Evolutionary conservation across 2,888 invertebrate species (phyloP).

Genomic region (Pyrocoelia pectoralis): DNA sequence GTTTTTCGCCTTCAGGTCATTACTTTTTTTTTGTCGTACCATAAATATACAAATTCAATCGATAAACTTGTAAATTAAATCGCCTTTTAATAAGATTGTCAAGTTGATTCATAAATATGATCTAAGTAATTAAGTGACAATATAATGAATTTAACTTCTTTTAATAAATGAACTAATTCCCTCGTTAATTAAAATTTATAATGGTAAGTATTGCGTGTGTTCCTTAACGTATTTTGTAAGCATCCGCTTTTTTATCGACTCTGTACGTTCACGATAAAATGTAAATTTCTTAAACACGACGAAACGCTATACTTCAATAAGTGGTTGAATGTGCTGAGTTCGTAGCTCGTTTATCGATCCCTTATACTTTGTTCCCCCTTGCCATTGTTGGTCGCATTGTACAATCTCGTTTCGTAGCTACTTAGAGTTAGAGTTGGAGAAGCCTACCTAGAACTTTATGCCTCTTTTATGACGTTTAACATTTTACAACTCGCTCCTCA

Average conservation of each 20-base stretch:
- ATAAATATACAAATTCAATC: too few species aligned
- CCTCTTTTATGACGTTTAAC: too few species aligned
- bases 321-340: slow-evolving; percentile 4
- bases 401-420: background rate
- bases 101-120: too few species aligned
- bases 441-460: background rate
- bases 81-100: too few species aligned
- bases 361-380: slow-evolving; percentile 2
- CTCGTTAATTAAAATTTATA: background rate
- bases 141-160: background rate
- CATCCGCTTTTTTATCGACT: slow-evolving; percentile 1
- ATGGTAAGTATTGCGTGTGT: background rate
- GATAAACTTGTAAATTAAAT: too few species aligned
- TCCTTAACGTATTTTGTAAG: background rate
- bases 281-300: slow-evolving; percentile 5
- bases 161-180: background rate
- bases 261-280: background rate
- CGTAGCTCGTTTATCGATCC: slow-evolving; percentile 8
- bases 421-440: background rate
- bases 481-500: too few species aligned
- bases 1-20: background rate
- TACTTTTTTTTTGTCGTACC: background rate
- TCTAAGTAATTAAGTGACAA: too few species aligned
- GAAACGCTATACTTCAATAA: slow-evolving; percentile 6
- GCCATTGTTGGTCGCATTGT: background rate